Conservation (phyloP, 2,113 vertebrate genomes). For the Bungarus multicinctus region DNA sequence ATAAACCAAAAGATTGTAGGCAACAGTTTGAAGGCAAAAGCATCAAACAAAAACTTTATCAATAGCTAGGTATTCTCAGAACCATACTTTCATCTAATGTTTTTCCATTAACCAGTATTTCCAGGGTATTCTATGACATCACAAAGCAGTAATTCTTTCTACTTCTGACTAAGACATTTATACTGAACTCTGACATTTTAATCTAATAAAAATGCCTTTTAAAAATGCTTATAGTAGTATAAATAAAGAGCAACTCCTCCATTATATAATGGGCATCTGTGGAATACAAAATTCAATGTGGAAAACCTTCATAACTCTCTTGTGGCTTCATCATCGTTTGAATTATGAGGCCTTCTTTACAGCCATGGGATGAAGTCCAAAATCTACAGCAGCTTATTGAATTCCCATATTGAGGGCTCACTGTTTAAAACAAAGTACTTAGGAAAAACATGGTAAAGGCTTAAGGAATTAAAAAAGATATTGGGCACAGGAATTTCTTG, state of each 20-base stretch:
- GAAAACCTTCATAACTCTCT: conserved; percentile 72
- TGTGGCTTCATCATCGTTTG: conserved; percentile 70
- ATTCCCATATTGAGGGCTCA: conserved; percentile 64
- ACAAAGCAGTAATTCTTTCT: conserved; percentile 68
- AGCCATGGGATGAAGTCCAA: conserved; percentile 64
- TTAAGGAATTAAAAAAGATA: conserved; percentile 60
- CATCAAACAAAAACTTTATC: not conserved
- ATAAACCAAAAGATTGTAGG: not conserved
- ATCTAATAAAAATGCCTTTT: conserved; percentile 65
- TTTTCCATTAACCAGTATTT: conserved; percentile 45
- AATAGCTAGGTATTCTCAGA: conserved; percentile 1
- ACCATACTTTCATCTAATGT: conserved; percentile 1
- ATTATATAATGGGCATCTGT: conserved; percentile 68
- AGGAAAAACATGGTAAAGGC: conserved; percentile 62
- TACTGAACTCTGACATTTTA: conserved; percentile 67
- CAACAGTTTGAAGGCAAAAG: not conserved
- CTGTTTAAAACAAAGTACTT: conserved; percentile 71
- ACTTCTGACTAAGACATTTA: conserved; percentile 64
- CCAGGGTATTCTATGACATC: conserved; percentile 58
- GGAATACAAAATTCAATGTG: conserved; percentile 68
- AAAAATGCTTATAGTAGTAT: conserved; percentile 54
- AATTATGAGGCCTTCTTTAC: conserved; percentile 71
- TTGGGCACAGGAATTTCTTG: conserved; percentile 56
- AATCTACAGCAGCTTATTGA: conserved; percentile 69
- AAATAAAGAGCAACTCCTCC: conserved; percentile 68